Base-by-base conservation (phyloP, 2,113 vertebrate genomes). In the Cheilinus undulatus region DNA sequence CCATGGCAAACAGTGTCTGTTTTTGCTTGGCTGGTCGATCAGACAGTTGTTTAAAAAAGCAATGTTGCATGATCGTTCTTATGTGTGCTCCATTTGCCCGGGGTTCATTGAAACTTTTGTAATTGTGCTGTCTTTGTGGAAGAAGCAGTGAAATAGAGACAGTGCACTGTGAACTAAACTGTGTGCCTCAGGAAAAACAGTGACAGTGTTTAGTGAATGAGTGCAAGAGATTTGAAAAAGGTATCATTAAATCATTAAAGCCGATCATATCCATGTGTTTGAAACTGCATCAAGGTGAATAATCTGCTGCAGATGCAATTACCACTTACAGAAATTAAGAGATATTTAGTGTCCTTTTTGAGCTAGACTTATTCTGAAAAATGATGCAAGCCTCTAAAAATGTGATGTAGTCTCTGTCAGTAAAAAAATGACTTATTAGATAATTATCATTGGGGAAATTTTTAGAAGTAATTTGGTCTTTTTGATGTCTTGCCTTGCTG, bases 1-100 rank as follows among this genome's bases (percentile, higher is more conserved):
- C 91, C 58, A 36, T 88, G 84, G 85, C 83, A 66, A 65, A 82
- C 61, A 23, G 48, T 80, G 69, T 85, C 43, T 86, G 80, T 76
- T 71, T 74, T 71, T 88, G 87, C 85, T 84, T 86, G 88, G 90
- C 92, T 87, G 86, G 48, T 69, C 72, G 88, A 89, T 88, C 46
- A 69, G 70, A n/a, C 75, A 65, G 70, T 73, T 84, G 58, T 72
- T 83, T 69, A 64, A 42, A 63, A 56, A 66, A 69, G 85, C 81
- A 64, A 63, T 83, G 80, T 78, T 91, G 86, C 91, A 93, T 92
- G 89, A 82, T 69, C 43, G 52, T 80, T 70, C 46, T 57, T 23
- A 71, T 43, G 36, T 70, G 73, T 84, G 22, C 56, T 80, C 81
- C 76, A 77, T 88, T 78, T 81, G 63, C 67, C 82, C 73, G 65